These are phyloP conservation scores for Acanthochromis polyacanthus DNA, from an alignment of 2,113 vertebrate genomes.

Conservation along the genomic window DNA sequence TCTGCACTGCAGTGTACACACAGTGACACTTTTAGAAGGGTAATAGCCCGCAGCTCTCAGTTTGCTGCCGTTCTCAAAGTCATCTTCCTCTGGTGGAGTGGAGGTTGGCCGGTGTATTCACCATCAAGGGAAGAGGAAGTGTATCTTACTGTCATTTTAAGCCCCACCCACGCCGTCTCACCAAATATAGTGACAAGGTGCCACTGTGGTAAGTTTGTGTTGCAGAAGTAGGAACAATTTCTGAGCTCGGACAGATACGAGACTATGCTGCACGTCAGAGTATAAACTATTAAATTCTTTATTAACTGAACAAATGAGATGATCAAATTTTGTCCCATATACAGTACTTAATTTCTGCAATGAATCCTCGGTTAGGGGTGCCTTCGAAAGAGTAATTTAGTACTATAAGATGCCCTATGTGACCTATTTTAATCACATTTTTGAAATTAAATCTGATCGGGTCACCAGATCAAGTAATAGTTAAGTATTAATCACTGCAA, in stretches of 20 bases:
- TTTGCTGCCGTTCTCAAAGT: conserved; percentile 43
- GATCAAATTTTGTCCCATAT: too few species aligned
- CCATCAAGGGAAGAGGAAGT: conserved; percentile 83
- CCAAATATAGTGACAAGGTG: conserved; percentile 41
- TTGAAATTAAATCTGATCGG: not conserved
- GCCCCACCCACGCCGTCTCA: conserved; percentile 76
- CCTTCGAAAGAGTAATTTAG: too few species aligned
- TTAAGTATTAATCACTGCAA: too few species aligned
- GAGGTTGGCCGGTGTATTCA: conserved; percentile 76
- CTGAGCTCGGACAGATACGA: not conserved
- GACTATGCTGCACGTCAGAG: too few species aligned
- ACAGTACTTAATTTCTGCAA: too few species aligned
- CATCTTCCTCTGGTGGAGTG: conserved; percentile 65
- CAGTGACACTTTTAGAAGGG: conserved; percentile 10
- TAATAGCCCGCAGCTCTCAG: conserved; percentile 33
- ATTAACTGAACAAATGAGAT: not conserved
- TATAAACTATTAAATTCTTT: not conserved
- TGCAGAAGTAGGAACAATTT: not conserved
- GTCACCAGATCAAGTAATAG: too few species aligned
- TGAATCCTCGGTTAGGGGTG: too few species aligned
- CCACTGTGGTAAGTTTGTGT: not conserved
- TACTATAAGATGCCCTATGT: too few species aligned
- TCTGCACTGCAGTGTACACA: conserved; percentile 14
- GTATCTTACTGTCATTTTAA: conserved; percentile 63
- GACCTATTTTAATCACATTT: too few species aligned